Evolutionary conservation across 2,888 invertebrate species (phyloP).

Genomic region (Altica lythri): DNA sequence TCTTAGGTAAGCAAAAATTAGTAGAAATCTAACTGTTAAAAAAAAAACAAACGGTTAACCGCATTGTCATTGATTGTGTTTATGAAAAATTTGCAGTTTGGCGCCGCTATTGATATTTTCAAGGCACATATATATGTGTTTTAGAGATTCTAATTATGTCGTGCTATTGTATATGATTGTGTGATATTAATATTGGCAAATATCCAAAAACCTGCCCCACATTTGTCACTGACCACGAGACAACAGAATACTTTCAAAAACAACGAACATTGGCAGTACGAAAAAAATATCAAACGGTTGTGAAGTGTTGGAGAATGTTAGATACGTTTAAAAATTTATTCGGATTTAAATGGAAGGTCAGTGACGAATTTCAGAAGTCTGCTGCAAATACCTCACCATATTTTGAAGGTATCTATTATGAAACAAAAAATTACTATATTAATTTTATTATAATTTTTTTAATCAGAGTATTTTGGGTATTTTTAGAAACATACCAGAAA

Average conservation of each 20-base stretch:
- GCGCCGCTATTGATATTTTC: background rate
- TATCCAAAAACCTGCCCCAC: slow-evolving; percentile 20
- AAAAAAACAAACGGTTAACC: no score
- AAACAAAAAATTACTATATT: no score
- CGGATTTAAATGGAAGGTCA: slow-evolving; percentile 47
- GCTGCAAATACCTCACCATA: slow-evolving; percentile 28
- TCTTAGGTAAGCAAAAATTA: no score
- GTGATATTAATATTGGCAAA: slow-evolving; percentile 20
- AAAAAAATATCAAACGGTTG: slow-evolving; percentile 23
- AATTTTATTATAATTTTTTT: no score
- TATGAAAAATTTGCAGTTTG: no score
- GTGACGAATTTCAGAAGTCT: slow-evolving; percentile 39
- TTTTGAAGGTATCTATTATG: slow-evolving; percentile 24
- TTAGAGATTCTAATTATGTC: slow-evolving; percentile 19
- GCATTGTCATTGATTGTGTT: no score
- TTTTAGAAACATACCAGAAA: no score
- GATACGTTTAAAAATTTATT: slow-evolving; percentile 52
- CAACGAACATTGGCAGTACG: slow-evolving; percentile 1
- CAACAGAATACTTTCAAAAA: background rate
- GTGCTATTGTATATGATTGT: slow-evolving; percentile 14
- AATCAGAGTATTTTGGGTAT: no score
- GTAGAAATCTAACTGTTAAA: no score
- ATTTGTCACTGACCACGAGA: slow-evolving; percentile 17
- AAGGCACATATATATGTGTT: background rate
- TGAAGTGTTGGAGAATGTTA: slow-evolving; percentile 50